Base-by-base conservation (phyloP, 1,140 invertebrate genomes). In the Eurytemora carolleeae region DNA sequence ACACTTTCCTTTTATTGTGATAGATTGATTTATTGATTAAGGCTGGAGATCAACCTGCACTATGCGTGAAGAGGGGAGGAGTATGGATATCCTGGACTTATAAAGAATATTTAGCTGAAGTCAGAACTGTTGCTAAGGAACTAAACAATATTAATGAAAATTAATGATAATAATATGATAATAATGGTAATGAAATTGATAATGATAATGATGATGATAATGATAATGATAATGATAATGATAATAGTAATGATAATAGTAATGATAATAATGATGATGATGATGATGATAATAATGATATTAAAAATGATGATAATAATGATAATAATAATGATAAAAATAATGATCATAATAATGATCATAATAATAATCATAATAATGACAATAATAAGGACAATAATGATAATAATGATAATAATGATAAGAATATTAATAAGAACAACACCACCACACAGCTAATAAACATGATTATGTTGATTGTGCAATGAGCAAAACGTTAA, bases 41-140 rank as follows among this genome's bases (percentile, higher is more conserved):
- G 31, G 31, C 31, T 12, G 7, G 7, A 44, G 31, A 44, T 44
- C 31, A 44, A 44, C 7, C 31, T 12, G 31, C 31, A n/a, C 31
- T 67, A 63, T 59, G 52, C 23, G 62, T 65, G 1, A 67, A 67
- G 57, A 58, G 63, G 53, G 64, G 63, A 24, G 66, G 64, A 1
- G 58, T 26, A n/a, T 67, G 66, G 66, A 57, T 55, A 25, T 44
- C 3, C 2, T 61, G 58, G 57, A 68, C 63, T 15, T 68, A 68
- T 44, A 55, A 57, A 18, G 64, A 67, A 26, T 68, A 68, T n/a
- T 63, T 44, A 44, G 31, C 7, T 7, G 31, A 44, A 12, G 31
- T 44, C n/a, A 44, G n/a, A 12, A 44, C n/a, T 44, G 31, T 44
- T 44, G 31, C 31, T n/a, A 44, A 44, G 31, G 31, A 12, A 44